Conservation (phyloP, 2,113 vertebrate genomes). For the Galeopterus variegatus region DNA sequence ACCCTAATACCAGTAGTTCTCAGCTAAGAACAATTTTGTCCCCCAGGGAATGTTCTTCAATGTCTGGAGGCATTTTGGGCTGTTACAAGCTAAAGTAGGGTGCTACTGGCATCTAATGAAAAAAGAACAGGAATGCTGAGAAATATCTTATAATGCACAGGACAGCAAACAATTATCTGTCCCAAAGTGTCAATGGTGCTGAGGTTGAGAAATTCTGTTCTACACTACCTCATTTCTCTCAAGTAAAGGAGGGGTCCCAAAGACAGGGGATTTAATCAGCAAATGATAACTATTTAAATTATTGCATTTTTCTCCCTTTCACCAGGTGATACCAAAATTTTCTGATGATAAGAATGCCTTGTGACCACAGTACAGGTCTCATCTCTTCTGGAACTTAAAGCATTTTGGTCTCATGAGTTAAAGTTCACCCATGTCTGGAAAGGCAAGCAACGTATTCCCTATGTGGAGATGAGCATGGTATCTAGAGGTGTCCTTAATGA, state of each 20-base stretch:
- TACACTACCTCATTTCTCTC: not conserved
- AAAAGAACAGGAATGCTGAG: not conserved
- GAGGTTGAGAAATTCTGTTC: not conserved
- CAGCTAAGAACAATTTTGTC: not conserved
- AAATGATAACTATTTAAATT: not conserved
- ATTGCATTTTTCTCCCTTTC: not conserved
- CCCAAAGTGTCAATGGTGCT: not conserved
- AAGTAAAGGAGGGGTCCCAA: not conserved
- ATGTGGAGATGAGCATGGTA: not conserved
- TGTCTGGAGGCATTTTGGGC: not conserved
- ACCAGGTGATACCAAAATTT: not conserved
- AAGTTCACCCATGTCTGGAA: slow-evolving; percentile 42
- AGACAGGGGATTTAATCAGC: not conserved
- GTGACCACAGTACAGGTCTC: not conserved
- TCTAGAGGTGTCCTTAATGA: not conserved
- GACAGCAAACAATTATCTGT: not conserved
- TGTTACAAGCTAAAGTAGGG: not conserved
- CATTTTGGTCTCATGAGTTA: not conserved
- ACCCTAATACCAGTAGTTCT: not conserved
- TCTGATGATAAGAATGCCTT: not conserved
- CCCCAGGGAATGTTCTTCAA: not conserved
- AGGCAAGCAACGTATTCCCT: not conserved
- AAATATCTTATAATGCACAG: not conserved
- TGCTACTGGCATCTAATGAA: no score
- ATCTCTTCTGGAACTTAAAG: not conserved